Conservation (phyloP, 2,113 vertebrate species). For the Scartelaos histophorus region DNA sequence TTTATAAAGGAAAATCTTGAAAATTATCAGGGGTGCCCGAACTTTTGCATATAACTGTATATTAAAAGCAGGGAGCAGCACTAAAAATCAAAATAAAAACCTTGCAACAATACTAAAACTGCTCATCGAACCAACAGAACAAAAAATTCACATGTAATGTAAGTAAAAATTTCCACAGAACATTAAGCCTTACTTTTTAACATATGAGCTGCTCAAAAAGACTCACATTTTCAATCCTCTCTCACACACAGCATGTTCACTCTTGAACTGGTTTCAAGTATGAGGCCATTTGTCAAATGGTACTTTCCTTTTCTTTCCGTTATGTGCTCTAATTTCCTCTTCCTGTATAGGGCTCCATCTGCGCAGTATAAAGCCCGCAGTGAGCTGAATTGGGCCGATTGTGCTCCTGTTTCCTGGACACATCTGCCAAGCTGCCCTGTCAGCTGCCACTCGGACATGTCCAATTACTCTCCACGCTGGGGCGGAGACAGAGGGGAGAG, state of each 20-base stretch:
- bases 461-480: slow-evolving; percentile 58
- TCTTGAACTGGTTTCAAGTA: slow-evolving; percentile 50
- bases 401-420: slow-evolving; percentile 62
- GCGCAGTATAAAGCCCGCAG: slow-evolving; percentile 52
- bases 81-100: too few species aligned
- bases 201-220: slow-evolving; percentile 5
- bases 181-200: neutral
- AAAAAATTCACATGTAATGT: neutral
- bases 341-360: slow-evolving; percentile 63
- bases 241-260: slow-evolving; percentile 13
- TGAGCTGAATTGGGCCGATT: slow-evolving; percentile 60
- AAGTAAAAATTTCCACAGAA: neutral
- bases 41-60: too few species aligned
- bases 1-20: too few species aligned
- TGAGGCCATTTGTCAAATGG: slow-evolving; percentile 54
- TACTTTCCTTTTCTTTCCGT: slow-evolving; percentile 38
- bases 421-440: slow-evolving; percentile 68
- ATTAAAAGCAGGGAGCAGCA: too few species aligned
- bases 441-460: slow-evolving; percentile 67
- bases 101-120: neutral
- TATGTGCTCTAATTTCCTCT: slow-evolving; percentile 55
- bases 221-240: slow-evolving; percentile 25
- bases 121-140: neutral
- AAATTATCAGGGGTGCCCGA: too few species aligned
- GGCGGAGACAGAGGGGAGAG: slow-evolving; percentile 43